Percentiles rank a stretch among this genome's conserved stretches.
Conservation (phyloP, 1,140 invertebrate genomes). For the Drosophila asahinai region DNA sequence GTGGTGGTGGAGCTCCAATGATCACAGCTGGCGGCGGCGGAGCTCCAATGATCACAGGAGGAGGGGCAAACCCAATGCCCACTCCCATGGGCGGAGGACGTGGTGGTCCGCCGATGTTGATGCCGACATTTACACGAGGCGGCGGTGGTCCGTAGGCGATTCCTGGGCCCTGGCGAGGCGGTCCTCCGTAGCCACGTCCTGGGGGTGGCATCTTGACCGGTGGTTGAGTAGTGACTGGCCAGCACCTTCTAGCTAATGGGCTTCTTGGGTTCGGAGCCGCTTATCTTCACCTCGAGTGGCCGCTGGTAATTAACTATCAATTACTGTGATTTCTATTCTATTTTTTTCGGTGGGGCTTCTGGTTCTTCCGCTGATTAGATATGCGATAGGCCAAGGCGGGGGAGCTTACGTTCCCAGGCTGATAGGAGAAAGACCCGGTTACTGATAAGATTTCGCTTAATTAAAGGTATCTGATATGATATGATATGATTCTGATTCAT, state of each 20-base stretch:
- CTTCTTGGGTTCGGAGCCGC: background rate
- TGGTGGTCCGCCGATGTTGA: conserved; percentile 64
- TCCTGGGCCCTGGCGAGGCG: conserved; percentile 47
- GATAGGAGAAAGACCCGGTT: conserved; percentile 33
- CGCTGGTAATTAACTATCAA: conserved; percentile 75
- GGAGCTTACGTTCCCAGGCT: conserved; percentile 26
- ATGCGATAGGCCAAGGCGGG: conserved; percentile 22
- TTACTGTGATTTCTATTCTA: conserved; percentile 67
- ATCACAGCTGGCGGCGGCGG: conserved; percentile 38
- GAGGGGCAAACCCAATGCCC: conserved; percentile 59
- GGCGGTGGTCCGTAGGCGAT: conserved; percentile 57
- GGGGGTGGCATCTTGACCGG: conserved; percentile 69
- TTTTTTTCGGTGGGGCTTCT: conserved; percentile 31
- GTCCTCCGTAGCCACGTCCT: conserved; percentile 64
- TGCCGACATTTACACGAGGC: conserved; percentile 65
- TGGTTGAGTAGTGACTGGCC: conserved; percentile 50
- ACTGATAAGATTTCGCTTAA: conserved; percentile 33
- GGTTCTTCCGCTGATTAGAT: conserved; percentile 60
- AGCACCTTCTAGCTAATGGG: conserved; percentile 13
- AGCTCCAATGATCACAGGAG: conserved; percentile 33
- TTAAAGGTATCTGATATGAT: conserved; percentile 11
- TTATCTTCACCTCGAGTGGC: conserved; percentile 40
- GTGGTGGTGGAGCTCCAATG: conserved; percentile 43
- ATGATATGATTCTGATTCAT: conserved; percentile 37
- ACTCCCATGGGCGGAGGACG: conserved; percentile 65